A percentile compares a stretch with the other conserved stretches of the same genome.
Evolutionary conservation across 2,797 vertebrate species (phyloP).

Genomic region (Nannoperca australis): DNA sequence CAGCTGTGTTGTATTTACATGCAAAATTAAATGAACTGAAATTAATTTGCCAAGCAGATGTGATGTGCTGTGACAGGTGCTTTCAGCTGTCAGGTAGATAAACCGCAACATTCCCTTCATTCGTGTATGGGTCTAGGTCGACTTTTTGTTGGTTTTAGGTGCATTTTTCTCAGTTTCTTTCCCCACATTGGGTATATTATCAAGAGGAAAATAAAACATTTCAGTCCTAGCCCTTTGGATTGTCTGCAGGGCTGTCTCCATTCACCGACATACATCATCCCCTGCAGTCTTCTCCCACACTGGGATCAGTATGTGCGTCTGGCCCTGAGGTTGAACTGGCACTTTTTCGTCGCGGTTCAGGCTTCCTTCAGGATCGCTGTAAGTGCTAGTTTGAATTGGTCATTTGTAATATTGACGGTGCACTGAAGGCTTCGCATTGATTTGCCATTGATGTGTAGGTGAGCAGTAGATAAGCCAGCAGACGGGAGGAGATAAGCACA

Average conservation of each 20-base stretch:
- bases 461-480: conserved; percentile 81
- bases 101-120: neutral
- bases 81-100: neutral
- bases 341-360: conserved; percentile 1
- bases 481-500: conserved; percentile 77
- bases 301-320: neutral
- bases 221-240: neutral
- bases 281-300: conserved; percentile 34
- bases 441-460: conserved; percentile 81
- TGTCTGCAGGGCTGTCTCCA: conserved; percentile 12
- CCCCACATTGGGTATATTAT: too few relatives aligned
- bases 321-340: neutral
- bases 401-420: conserved; percentile 79
- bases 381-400: conserved; percentile 71
- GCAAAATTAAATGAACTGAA: neutral
- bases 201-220: neutral
- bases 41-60: neutral
- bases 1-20: too few relatives aligned
- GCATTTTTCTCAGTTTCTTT: neutral
- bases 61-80: neutral
- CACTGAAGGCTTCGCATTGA: conserved; percentile 80
- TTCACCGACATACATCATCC: neutral
- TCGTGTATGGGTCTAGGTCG: neutral
- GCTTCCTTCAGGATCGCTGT: conserved; percentile 52
- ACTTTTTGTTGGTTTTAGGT: neutral